Evolutionary conservation across 2,888 invertebrate species (phyloP).

Genomic region (Eupithecia abbreviata): DNA sequence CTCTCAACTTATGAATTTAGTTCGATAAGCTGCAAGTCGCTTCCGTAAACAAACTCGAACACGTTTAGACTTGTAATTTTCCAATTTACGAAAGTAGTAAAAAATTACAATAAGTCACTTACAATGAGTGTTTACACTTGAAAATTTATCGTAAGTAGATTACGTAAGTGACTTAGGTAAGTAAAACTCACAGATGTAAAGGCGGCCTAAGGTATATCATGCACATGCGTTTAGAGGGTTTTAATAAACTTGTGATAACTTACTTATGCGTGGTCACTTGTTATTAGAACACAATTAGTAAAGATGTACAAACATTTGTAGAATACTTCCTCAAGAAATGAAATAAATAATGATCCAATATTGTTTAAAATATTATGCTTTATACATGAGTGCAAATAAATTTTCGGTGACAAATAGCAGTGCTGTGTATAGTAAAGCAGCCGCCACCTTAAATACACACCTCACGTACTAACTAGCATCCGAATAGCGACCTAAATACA

Average conservation of each 20-base stretch:
- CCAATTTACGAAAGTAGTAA: too few relatives aligned
- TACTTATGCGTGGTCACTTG: constrained; percentile 10
- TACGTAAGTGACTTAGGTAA: too few relatives aligned
- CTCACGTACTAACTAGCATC: constrained; percentile 72
- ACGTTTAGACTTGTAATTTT: too few relatives aligned
- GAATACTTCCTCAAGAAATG: neutral
- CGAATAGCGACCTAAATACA: constrained; percentile 79
- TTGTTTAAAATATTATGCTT: neutral
- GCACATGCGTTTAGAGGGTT: neutral
- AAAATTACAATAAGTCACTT: too few relatives aligned
- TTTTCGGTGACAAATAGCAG: constrained; percentile 9
- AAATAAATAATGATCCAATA: neutral
- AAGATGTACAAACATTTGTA: neutral
- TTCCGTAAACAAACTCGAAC: too few relatives aligned
- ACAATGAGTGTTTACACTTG: too few relatives aligned
- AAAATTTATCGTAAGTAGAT: too few relatives aligned
- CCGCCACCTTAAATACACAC: constrained; percentile 60
- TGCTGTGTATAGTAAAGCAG: constrained; percentile 9
- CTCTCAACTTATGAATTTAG: too few relatives aligned
- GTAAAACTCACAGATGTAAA: too few relatives aligned
- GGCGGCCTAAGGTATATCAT: constrained; percentile 3
- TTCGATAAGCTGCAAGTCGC: too few relatives aligned
- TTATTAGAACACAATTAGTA: neutral
- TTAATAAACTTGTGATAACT: constrained; percentile 8
- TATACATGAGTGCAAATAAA: neutral